These are phyloP conservation scores for Esox niger DNA, from an alignment of 2,113 vertebrate genomes.

Conservation along the genomic window DNA sequence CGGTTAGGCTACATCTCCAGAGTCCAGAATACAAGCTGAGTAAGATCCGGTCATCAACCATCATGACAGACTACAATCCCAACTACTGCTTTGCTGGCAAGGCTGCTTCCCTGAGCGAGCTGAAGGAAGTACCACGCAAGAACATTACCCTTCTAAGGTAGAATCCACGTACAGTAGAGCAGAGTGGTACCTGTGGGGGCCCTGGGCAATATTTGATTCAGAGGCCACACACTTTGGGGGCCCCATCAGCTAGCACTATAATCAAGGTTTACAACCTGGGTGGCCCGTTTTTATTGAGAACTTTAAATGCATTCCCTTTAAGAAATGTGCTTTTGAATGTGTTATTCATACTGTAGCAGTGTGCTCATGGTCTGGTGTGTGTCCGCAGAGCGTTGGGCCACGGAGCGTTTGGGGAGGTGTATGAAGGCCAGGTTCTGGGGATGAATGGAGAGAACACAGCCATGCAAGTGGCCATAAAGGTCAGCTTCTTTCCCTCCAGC, in stretches of 20 bases:
- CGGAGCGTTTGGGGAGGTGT: constrained; percentile 90
- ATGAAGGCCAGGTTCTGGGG: constrained; percentile 85
- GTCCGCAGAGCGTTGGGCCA: constrained; percentile 83
- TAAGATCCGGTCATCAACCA: constrained; percentile 85
- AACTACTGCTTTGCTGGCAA: constrained; percentile 91
- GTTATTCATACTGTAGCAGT: neutral
- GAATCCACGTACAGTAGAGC: neutral
- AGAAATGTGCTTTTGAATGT: no score
- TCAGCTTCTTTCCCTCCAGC: constrained; percentile 54
- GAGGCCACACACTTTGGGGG: no score
- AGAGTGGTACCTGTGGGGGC: neutral
- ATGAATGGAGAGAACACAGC: constrained; percentile 79
- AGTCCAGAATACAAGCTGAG: constrained; percentile 88
- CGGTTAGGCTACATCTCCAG: constrained; percentile 74
- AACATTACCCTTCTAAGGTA: constrained; percentile 89
- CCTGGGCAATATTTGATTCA: no score
- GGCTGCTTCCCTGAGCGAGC: constrained; percentile 75
- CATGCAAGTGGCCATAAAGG: constrained; percentile 91
- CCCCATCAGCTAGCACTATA: no score
- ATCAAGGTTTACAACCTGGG: no score
- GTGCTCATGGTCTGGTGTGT: neutral
- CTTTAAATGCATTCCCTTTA: no score
- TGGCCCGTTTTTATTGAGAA: no score
- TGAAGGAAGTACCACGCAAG: constrained; percentile 86
- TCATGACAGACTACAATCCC: constrained; percentile 92